A percentile compares a stretch with the other conserved stretches of the same genome.
phyloP scores from a whole-genome alignment of 2,113 vertebrate genomes.

The Clarias macrocephalus region DNA sequence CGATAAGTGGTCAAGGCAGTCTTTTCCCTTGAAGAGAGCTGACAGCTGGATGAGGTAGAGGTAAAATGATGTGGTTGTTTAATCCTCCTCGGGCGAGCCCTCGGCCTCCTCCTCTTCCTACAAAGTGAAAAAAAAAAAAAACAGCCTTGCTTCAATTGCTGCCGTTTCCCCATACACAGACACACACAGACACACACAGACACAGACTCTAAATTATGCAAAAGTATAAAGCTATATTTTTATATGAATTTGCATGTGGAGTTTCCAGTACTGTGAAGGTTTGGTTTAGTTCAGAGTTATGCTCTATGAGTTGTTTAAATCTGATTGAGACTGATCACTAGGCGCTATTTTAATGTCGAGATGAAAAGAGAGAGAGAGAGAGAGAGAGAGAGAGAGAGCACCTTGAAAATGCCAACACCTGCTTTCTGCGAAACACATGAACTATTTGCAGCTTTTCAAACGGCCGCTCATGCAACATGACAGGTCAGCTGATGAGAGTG shows the following conservation, averaged over 20 bases:
- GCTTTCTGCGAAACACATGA: slow-evolving; percentile 3
- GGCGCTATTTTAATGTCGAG: neutral
- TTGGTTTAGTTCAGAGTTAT: neutral
- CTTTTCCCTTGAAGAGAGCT: slow-evolving; percentile 91
- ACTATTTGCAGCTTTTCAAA: slow-evolving; percentile 5
- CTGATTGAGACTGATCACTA: neutral
- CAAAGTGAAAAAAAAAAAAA: slow-evolving; percentile 55
- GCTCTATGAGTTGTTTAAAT: neutral
- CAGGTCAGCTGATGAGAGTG: slow-evolving; percentile 15
- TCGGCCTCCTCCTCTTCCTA: slow-evolving; percentile 84
- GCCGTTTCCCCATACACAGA: neutral
- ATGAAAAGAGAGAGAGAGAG: neutral
- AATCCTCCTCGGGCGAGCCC: slow-evolving; percentile 88
- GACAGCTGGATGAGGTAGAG: slow-evolving; percentile 97
- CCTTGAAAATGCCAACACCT: neutral
- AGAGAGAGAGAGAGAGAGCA: neutral
- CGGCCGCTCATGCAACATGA: neutral
- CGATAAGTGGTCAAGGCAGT: slow-evolving; percentile 90
- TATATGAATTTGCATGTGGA: neutral
- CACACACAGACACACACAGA: neutral
- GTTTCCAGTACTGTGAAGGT: neutral
- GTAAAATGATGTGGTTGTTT: slow-evolving; percentile 75
- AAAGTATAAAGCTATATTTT: neutral
- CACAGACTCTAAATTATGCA: neutral
- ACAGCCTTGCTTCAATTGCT: slow-evolving; percentile 54